Percentiles rank a stretch among this genome's conserved stretches.
Conservation (phyloP, 1,140 invertebrate genomes). For the Thaumatotibia leucotreta region DNA sequence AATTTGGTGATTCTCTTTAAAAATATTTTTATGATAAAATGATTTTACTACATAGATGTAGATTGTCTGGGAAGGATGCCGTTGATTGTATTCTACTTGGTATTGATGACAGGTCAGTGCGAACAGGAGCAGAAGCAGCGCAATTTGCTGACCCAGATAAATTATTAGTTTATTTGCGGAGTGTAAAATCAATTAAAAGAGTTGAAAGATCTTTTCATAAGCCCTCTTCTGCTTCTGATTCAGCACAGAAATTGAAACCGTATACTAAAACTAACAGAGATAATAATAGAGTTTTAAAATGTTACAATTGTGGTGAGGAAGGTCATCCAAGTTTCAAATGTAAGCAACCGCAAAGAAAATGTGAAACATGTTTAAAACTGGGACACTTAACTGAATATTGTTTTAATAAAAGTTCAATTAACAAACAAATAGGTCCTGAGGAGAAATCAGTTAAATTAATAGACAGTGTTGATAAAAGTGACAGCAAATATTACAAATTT, state of each 20-base stretch:
- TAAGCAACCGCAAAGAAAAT: slow-evolving; percentile 16
- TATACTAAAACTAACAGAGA: neutral
- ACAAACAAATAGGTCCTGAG: slow-evolving; percentile 14
- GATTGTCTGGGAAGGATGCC: neutral
- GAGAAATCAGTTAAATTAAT: neutral
- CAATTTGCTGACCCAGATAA: neutral
- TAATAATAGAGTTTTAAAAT: neutral
- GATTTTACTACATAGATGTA: neutral
- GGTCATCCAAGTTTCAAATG: slow-evolving; percentile 28
- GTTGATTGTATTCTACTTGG: slow-evolving; percentile 11
- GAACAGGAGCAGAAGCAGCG: slow-evolving; percentile 7
- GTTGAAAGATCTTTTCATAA: neutral
- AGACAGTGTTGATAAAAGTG: slow-evolving; percentile 9
- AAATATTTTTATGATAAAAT: slow-evolving; percentile 14
- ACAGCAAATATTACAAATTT: slow-evolving; percentile 22
- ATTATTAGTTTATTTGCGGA: neutral
- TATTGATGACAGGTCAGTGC: neutral
- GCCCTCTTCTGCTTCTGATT: neutral
- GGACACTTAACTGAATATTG: slow-evolving; percentile 5
- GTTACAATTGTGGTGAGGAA: slow-evolving; percentile 22
- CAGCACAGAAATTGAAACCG: neutral
- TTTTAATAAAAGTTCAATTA: neutral
- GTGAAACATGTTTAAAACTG: neutral
- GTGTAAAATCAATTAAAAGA: neutral
- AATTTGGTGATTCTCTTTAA: slow-evolving; percentile 7